A percentile compares a stretch with the other conserved stretches of the same genome.
Conservation (phyloP, 2,888 invertebrate species). For the Cheilosia impressa region DNA sequence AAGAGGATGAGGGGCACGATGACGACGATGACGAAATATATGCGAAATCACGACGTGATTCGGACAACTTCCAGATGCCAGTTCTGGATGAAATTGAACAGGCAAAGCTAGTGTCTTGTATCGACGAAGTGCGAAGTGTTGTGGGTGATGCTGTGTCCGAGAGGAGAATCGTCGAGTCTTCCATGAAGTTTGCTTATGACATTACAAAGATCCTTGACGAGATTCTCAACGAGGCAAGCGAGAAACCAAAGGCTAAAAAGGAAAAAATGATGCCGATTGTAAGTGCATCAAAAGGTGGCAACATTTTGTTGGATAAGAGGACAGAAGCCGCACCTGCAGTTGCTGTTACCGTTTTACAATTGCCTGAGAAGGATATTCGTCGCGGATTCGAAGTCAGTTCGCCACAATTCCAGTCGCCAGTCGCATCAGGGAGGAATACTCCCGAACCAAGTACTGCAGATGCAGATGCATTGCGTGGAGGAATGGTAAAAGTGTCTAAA, state of each 20-base stretch:
- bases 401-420: conserved; percentile 89
- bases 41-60: conserved; percentile 82
- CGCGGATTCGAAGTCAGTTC: conserved; percentile 83
- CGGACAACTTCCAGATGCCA: conserved; percentile 84
- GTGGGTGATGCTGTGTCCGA: conserved; percentile 91
- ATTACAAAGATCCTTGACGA: conserved; percentile 89
- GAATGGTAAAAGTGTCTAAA: conserved; percentile 80
- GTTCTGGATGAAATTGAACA: conserved; percentile 88
- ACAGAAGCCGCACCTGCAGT: conserved; percentile 46
- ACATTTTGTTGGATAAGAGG: conserved; percentile 78
- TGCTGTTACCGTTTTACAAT: conserved; percentile 76
- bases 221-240: conserved; percentile 85
- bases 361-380: conserved; percentile 78
- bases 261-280: conserved; percentile 70
- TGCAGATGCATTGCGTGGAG: conserved; percentile 55
- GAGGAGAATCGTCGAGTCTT: conserved; percentile 88
- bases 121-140: conserved; percentile 92
- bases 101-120: conserved; percentile 91
- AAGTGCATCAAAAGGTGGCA: conserved; percentile 79
- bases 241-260: conserved; percentile 75
- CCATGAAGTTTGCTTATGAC: conserved; percentile 90
- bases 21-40: conserved; percentile 85
- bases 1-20: conserved; percentile 88
- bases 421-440: conserved; percentile 85
- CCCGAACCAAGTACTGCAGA: conserved; percentile 82